Conservation (phyloP, 2,113 vertebrate species). For the Gymnorhina tibicen region DNA sequence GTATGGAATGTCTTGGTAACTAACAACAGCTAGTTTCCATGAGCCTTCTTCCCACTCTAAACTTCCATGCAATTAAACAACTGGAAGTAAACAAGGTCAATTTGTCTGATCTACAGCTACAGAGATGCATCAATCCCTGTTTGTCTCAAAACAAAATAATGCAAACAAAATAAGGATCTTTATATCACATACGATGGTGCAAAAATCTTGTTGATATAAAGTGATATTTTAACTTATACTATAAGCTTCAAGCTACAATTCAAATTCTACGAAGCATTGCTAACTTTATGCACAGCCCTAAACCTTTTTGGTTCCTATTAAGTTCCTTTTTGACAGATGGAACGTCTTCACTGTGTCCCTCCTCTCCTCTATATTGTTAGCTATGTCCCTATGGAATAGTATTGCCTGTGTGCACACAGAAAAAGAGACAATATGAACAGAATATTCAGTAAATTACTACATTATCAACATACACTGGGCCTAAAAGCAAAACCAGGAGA, state of each 20-base stretch:
- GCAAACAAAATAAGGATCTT: neutral
- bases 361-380: neutral
- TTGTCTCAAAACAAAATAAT: neutral
- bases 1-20: neutral
- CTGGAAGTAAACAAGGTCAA: neutral
- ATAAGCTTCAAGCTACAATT: neutral
- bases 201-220: neutral
- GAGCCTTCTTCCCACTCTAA: neutral
- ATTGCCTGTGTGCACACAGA: neutral
- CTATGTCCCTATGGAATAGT: neutral
- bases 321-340: neutral
- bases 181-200: neutral
- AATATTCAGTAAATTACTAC: neutral
- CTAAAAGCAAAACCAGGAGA: neutral
- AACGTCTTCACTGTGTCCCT: neutral
- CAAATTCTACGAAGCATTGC: neutral
- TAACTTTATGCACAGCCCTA: fast-evolving
- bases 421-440: neutral
- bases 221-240: neutral
- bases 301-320: neutral
- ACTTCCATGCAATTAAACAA: neutral
- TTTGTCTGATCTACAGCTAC: neutral
- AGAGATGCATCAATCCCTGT: neutral
- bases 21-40: neutral
- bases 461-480: neutral